Evolutionary conservation across 2,888 invertebrate species (phyloP), one percentile per base, ranked within the genome.

Genomic region (Agrochola circellaris): DNA sequence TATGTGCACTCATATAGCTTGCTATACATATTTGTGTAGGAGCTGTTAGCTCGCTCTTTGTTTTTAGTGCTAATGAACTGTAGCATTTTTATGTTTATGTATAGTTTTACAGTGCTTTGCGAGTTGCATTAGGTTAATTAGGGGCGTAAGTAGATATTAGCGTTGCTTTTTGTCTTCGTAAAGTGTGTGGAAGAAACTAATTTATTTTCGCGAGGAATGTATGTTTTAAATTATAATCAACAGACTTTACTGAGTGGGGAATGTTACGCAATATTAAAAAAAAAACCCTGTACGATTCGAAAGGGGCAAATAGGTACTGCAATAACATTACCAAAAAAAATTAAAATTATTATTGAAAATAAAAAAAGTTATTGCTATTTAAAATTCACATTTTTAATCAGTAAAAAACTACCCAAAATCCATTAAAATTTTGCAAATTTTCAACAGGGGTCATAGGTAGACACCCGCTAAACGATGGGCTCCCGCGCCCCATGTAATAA

Each of bases 101-200:
- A 61, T 15, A 62, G 30, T 58, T 75, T 82, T 65, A 67, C 34
- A 38, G 58, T 78, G 79, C 78, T 82, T 77, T 45, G 64, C 15
- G 15, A 68, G 62, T 54, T 54, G 34, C 83, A 78, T 81, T 81
- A 81, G 51, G 51, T 23, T 84, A 84, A 82, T 82, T 79, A 82
- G 51, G 51, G 34, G 45, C 34, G 58, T 68, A 61, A 60, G 48
- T 73, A 72, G 17, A 11, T 17, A 56, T 42, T 73, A 60, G 15
- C 17, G 11, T n/a, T 20, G 58, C 60, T 64, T 51, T 82, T 58
- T 64, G 20, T 58, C 34, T 38, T 76, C 34, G 26, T 68, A 45
- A 42, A 56, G 26, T 20, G 15, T 54, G 38, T 74, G 60, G 13
- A 73, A 54, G 60, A 26, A 15, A 54, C 9, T 54, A 2, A 58